Conservation (phyloP, 1,140 invertebrate genomes). For the Stenopsyche tienmushanensis region DNA sequence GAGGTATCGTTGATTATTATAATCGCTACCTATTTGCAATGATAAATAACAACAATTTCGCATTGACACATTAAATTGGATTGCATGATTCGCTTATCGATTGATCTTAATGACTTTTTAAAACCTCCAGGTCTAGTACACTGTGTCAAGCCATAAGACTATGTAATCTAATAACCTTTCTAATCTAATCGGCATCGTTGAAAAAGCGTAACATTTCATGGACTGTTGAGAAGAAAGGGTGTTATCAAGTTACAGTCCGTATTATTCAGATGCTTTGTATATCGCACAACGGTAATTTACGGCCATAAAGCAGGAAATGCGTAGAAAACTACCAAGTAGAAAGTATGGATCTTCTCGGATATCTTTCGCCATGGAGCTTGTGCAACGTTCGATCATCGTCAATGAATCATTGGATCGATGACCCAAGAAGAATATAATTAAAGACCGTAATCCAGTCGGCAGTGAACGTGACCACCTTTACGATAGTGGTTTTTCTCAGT, state of each 20-base stretch:
- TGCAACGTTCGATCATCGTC: background rate
- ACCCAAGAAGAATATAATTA: slow-evolving; percentile 25
- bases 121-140: too few relatives aligned
- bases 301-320: background rate
- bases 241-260: background rate
- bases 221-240: background rate
- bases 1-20: too few relatives aligned
- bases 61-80: too few relatives aligned
- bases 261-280: background rate
- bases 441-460: slow-evolving; percentile 6
- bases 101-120: too few relatives aligned
- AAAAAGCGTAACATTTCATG: too few relatives aligned
- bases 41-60: too few relatives aligned
- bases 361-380: background rate
- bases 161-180: too few relatives aligned
- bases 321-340: background rate
- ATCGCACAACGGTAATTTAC: background rate
- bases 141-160: too few relatives aligned
- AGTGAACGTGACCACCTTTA: background rate
- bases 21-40: too few relatives aligned
- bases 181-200: too few relatives aligned
- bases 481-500: background rate
- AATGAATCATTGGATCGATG: slow-evolving; percentile 20
- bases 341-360: background rate
- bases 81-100: too few relatives aligned